These are phyloP conservation scores for Salticus scenicus DNA, from an alignment of 2,888 invertebrate species.

Conservation along the genomic window DNA sequence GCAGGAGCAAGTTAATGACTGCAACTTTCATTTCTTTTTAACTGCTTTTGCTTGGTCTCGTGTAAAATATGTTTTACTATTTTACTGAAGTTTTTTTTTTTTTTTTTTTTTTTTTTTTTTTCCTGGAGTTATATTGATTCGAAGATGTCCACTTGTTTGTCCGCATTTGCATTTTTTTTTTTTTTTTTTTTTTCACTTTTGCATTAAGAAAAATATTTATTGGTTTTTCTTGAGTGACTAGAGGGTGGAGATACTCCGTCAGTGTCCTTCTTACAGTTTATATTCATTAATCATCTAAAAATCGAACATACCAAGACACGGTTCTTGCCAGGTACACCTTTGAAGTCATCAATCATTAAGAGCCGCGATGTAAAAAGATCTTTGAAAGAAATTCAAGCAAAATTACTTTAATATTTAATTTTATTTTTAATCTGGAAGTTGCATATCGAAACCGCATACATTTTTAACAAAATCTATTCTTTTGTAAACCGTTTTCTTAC, in stretches of 20 bases:
- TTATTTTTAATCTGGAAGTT: too few relatives aligned
- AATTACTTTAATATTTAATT: not conserved
- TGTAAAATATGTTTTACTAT: not conserved
- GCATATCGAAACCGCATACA: too few relatives aligned
- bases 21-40: not conserved
- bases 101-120: too few relatives aligned
- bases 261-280: conserved; percentile 41
- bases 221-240: conserved; percentile 3
- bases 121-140: conserved; percentile 37
- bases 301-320: conserved; percentile 41
- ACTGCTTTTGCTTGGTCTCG: not conserved
- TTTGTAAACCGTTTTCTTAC: too few relatives aligned
- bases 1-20: not conserved
- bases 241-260: conserved; percentile 10
- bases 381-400: not conserved
- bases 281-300: conserved; percentile 59
- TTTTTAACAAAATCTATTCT: too few relatives aligned
- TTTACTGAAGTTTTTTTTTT: not conserved
- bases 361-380: not conserved
- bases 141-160: conserved; percentile 34
- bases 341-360: conserved; percentile 34
- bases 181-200: too few relatives aligned
- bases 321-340: conserved; percentile 45
- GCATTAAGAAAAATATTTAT: conserved; percentile 29
- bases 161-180: not conserved